Base-by-base conservation (phyloP, 2,888 invertebrate species). In the Pollenia griseotomentosa region DNA sequence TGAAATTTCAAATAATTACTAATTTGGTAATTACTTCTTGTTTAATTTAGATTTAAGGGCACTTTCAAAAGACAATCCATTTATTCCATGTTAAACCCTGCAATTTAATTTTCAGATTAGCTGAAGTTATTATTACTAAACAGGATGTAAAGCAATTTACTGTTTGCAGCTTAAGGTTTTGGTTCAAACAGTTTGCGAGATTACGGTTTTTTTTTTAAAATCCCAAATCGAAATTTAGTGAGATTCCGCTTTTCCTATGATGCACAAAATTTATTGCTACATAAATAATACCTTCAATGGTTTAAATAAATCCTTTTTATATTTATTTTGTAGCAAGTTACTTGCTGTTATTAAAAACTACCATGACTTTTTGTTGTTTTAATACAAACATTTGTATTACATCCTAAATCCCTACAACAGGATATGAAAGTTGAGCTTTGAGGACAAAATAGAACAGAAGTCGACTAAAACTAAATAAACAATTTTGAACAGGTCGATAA, bases 331-430 rank as follows among this genome's bases (percentile, higher is more conserved):
- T n/a, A n/a, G 16, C 23, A 33, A 71, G 5, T 55, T 12, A 80
- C 23, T 75, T 70, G 59, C n/a, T 48, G 51, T 46, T 73, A 80
- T 81, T 79, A 65, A 81, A 81, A 77, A 71, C 83, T 74, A 57
- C 16, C 63, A 57, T 68, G 57, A 74, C 78, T 55, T 83, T 53
- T 78, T 44, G 44, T 63, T 74, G 63, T 70, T 53, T 12, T 74
- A 63, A 74, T 74, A 63, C 59, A 85, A 82, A 74, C 82, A 73
- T 73, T 73, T 66, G 77, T 71, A 82, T 78, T 74, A 81, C 66
- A 85, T 78, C 61, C 66, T 66, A 78, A 82, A 82, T 74, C 78
- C 74, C 42, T 70, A 16, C 63, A 79, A 75, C 82, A 86, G 78
- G 78, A 83, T 83, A 83, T 74, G 61, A 78, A 82, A 68, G 78